Percentiles rank a stretch among this genome's conserved stretches.
phyloP scores from a whole-genome alignment of 2,797 vertebrate genomes.

The Coregonus ussuriensis region DNA sequence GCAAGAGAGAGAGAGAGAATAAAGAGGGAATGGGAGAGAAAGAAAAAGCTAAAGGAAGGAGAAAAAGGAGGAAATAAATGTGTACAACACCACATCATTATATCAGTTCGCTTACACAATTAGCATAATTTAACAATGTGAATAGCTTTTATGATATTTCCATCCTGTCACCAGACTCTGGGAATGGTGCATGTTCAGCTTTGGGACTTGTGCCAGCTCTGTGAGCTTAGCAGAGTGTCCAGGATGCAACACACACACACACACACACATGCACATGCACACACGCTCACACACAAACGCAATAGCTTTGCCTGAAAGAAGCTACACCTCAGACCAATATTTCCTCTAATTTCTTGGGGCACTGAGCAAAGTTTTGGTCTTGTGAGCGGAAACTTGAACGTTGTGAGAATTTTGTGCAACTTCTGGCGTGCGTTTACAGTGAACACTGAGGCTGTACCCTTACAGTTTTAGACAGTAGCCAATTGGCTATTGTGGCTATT shows the following conservation, averaged over 20 bases:
- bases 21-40: slow-evolving; percentile 12
- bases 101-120: background rate
- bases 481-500: too few species aligned
- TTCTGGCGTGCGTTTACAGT: too few species aligned
- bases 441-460: too few species aligned
- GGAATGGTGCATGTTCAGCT: background rate
- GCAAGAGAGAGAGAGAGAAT: background rate
- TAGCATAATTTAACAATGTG: background rate
- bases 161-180: background rate
- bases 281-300: background rate
- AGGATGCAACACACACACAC: too few species aligned
- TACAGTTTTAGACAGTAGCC: too few species aligned
- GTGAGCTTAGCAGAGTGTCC: background rate
- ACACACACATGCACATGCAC: background rate
- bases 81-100: background rate
- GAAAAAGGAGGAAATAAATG: background rate
- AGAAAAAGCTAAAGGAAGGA: background rate
- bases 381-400: too few species aligned
- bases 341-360: too few species aligned
- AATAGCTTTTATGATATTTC: background rate
- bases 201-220: too few species aligned
- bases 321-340: background rate
- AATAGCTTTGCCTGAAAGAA: background rate
- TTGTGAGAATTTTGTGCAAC: too few species aligned
- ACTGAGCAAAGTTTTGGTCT: too few species aligned